Percentiles rank a stretch among this genome's conserved stretches.
Conservation (phyloP, 2,113 vertebrate genomes). For the Mesoclemmys tuberculata region DNA sequence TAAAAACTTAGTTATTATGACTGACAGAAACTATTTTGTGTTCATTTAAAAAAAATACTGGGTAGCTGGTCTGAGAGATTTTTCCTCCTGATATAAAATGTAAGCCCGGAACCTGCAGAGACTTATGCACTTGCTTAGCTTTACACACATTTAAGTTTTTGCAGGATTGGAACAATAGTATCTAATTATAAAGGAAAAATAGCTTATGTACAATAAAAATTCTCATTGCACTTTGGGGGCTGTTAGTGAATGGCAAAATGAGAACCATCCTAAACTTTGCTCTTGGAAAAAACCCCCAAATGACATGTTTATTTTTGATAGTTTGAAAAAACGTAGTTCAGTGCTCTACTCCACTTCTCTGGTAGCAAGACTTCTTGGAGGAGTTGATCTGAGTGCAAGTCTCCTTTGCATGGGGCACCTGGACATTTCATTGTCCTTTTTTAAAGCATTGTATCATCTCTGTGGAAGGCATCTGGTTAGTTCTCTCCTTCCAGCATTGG, state of each 20-base stretch:
- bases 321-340: not conserved
- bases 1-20: not conserved
- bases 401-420: not conserved
- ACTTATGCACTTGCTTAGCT: not conserved
- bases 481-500: not conserved
- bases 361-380: not conserved
- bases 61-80: not conserved
- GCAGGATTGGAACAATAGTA: not conserved
- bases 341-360: not conserved
- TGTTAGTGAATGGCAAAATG: not conserved
- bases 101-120: fast-evolving
- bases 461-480: not conserved
- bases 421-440: not conserved
- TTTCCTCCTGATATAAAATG: not conserved
- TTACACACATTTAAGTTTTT: not conserved
- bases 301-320: not conserved
- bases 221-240: not conserved
- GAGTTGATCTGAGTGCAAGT: not conserved
- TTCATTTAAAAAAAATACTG: not conserved
- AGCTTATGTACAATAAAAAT: not conserved
- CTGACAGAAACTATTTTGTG: not conserved
- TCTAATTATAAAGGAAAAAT: not conserved
- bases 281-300: not conserved
- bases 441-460: not conserved
- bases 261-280: not conserved